Percentiles rank a stretch among this genome's conserved stretches.
These are phyloP conservation scores for Trigoniulus corallinus DNA, from an alignment of 1,140 invertebrate genomes.

Conservation along the genomic window DNA sequence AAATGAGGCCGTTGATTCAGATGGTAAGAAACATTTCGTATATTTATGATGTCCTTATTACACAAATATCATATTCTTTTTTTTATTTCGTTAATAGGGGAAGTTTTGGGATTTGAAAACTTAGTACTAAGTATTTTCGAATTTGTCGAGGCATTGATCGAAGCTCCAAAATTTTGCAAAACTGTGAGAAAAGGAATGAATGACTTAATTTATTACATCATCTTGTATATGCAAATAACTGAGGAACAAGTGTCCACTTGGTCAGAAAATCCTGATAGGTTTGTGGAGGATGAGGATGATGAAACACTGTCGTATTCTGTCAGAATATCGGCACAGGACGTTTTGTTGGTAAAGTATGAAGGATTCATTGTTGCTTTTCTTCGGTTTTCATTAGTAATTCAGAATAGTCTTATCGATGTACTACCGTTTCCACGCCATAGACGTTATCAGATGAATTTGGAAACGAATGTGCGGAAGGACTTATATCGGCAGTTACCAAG, in stretches of 20 bases:
- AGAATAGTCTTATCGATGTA: neutral
- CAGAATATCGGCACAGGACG: constrained; percentile 54
- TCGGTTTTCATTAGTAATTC: constrained; percentile 10
- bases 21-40: constrained; percentile 25
- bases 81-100: constrained; percentile 32
- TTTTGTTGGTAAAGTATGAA: constrained; percentile 43
- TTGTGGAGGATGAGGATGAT: constrained; percentile 62
- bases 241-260: constrained; percentile 53
- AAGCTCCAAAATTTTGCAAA: constrained; percentile 38
- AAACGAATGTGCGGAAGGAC: constrained; percentile 36
- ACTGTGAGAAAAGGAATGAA: constrained; percentile 45
- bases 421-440: constrained; percentile 21
- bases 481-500: constrained; percentile 42
- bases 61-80: neutral
- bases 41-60: constrained; percentile 4
- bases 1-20: constrained; percentile 31
- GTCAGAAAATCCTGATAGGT: constrained; percentile 50
- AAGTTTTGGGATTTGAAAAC: constrained; percentile 51
- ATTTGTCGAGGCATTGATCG: constrained; percentile 47
- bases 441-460: constrained; percentile 43
- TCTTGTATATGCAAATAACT: constrained; percentile 60
- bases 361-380: no score
- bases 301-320: constrained; percentile 49
- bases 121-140: constrained; percentile 61
- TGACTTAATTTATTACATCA: constrained; percentile 54